These are phyloP conservation scores for Ginglymostoma cirratum DNA, from an alignment of 2,113 vertebrate species.

Conservation along the genomic window DNA sequence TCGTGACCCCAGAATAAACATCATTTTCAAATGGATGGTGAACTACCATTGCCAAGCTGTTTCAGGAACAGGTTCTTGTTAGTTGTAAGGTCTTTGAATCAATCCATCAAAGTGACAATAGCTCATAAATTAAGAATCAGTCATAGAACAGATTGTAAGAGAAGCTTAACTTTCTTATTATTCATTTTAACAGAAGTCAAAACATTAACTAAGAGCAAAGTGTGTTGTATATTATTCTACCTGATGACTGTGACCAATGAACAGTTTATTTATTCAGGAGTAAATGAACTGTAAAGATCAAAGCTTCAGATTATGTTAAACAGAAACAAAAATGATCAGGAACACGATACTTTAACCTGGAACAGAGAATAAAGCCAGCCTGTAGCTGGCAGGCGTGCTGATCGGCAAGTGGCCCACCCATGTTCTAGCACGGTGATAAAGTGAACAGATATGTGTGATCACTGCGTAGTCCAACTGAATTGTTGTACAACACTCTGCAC, in stretches of 20 bases:
- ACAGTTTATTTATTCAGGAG: background rate
- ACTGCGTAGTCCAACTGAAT: background rate
- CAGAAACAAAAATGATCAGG: background rate
- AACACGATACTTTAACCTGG: background rate
- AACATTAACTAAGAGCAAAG: background rate
- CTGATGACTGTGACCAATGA: background rate
- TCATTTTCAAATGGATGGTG: background rate
- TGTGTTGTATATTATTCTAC: background rate
- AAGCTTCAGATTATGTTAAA: background rate
- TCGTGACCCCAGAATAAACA: background rate
- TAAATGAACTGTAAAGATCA: slow-evolving; percentile 30
- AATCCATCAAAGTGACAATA: background rate
- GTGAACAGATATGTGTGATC: background rate
- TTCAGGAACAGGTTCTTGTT: background rate
- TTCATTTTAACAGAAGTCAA: background rate
- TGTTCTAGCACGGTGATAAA: background rate
- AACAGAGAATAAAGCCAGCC: background rate
- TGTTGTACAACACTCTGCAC: background rate
- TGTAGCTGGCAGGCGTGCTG: background rate
- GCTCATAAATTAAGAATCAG: background rate
- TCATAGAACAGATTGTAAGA: background rate
- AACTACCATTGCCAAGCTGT: background rate
- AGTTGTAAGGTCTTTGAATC: background rate
- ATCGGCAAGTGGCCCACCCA: background rate
- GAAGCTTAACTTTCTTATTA: background rate